Evolutionary conservation across 2,797 vertebrate species (phyloP), one percentile per base, ranked within the genome.

Genomic region (Chrysocyon brachyurus): DNA sequence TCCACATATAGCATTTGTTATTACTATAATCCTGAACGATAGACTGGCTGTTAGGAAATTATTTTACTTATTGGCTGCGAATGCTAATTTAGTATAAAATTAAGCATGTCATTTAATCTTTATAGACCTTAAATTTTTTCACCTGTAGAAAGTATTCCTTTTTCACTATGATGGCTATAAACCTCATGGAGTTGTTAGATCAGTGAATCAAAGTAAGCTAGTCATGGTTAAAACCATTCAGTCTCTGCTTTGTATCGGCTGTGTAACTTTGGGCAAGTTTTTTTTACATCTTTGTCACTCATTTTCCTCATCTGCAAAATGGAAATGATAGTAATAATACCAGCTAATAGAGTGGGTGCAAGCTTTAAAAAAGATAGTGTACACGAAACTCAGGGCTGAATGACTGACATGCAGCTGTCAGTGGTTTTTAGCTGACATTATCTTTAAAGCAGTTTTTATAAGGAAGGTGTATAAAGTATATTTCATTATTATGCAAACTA

Each of bases 391-490:
- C 3, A 1, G 94, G 57, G 21, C 63, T 92, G 87, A 85, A 81
- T 93, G 66, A 70, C 56, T 83, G 17, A 86, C 26, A 24, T 86
- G 6, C 56, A 46, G 4, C 54, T 33, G 14, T 68, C 31, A n/a
- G 5, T 81, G 19, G 14, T 88, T 90, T 96, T 94, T 87, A 94
- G 46, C 68, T 97, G 73, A 70, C 24, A 59, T 91, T 93, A 66
- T 78, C 40, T 8, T 88, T 94, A 97, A 95, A 78, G 31, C 33
- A 40, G 2, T 92, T n/a, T 89, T 97, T 94, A 24, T 83, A 56
- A 94, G 63, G 87, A 96, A 87, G 72, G 17, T 4, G n/a, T 91
- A 63, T 79, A 84, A 94, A 83, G 17, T 70, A 70, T 56, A 70
- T 94, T 95, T 88, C 31, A 86, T 57, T 94, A 85, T 3, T 78